phyloP scores from a whole-genome alignment of 2,797 vertebrate species.

The Neopelma chrysocephalum region DNA sequence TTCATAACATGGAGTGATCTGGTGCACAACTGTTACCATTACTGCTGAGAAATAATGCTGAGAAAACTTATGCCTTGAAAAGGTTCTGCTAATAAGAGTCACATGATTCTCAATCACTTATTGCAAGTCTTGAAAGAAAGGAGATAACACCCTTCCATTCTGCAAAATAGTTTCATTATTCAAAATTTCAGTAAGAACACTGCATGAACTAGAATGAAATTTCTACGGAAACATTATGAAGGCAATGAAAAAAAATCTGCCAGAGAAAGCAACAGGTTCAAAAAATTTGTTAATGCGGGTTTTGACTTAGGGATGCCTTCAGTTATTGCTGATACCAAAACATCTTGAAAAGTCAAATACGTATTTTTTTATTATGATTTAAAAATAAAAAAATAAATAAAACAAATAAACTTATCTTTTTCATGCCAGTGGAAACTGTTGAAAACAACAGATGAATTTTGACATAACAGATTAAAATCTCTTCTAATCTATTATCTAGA shows the following conservation, averaged over 20 bases:
- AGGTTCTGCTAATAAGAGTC: constrained; percentile 14
- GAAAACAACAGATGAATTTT: neutral
- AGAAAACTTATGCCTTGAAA: constrained; percentile 25
- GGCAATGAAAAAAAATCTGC: neutral
- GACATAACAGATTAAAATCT: neutral
- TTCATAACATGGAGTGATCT: neutral
- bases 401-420: neutral
- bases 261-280: constrained; percentile 16
- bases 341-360: constrained; percentile 5
- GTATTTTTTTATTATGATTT: neutral
- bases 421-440: neutral
- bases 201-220: constrained; percentile 25
- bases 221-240: constrained; percentile 27
- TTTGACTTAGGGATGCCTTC: constrained; percentile 43
- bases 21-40: neutral
- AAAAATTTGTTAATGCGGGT: constrained; percentile 10
- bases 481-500: neutral
- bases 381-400: neutral
- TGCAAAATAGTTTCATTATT: constrained; percentile 17
- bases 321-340: neutral
- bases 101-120: constrained; percentile 17
- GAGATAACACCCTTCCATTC: constrained; percentile 3
- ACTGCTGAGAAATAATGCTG: constrained; percentile 1
- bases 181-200: constrained; percentile 36
- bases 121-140: constrained; percentile 29